Percentiles rank a stretch among this genome's conserved stretches.
Conservation (phyloP, 1,140 invertebrate genomes). For the Drosophila miranda region DNA sequence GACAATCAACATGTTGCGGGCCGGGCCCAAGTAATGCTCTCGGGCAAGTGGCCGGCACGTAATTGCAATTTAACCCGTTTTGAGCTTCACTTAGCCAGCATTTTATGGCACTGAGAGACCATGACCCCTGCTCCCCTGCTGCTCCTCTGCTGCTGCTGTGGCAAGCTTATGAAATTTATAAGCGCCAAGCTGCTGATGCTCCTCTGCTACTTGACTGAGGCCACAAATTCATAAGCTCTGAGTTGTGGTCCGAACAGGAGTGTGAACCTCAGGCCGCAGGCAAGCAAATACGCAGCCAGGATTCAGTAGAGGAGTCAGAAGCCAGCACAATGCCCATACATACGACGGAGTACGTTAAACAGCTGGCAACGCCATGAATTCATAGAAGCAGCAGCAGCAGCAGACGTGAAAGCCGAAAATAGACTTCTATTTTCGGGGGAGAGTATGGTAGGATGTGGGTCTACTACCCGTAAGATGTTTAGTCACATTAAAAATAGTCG, state of each 20-base stretch:
- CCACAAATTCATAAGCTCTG: conserved; percentile 50
- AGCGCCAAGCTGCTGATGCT: conserved; percentile 11
- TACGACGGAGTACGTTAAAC: too few species aligned
- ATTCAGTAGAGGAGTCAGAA: conserved; percentile 6
- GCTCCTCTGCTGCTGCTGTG: not conserved
- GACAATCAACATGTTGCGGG: conserved; percentile 63
- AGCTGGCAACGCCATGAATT: too few species aligned
- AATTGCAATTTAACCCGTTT: conserved; percentile 64
- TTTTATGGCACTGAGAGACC: conserved; percentile 31
- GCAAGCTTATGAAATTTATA: too few species aligned
- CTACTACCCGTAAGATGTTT: too few species aligned
- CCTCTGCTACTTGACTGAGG: conserved; percentile 16
- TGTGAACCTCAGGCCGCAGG: conserved; percentile 1
- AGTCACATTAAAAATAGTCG: too few species aligned
- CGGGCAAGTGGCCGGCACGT: conserved; percentile 52
- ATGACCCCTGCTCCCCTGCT: conserved; percentile 1
- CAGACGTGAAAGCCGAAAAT: too few species aligned
- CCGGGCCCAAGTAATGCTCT: conserved; percentile 41
- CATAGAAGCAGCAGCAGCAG: too few species aligned
- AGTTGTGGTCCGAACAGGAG: conserved; percentile 2
- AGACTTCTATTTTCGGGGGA: too few species aligned
- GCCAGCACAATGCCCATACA: too few species aligned
- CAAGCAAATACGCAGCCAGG: not conserved
- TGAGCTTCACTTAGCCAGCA: conserved; percentile 43
- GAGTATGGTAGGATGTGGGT: too few species aligned